Evolutionary conservation across 1,140 invertebrate species (phyloP).

Genomic region (Glossosoma conforme): DNA sequence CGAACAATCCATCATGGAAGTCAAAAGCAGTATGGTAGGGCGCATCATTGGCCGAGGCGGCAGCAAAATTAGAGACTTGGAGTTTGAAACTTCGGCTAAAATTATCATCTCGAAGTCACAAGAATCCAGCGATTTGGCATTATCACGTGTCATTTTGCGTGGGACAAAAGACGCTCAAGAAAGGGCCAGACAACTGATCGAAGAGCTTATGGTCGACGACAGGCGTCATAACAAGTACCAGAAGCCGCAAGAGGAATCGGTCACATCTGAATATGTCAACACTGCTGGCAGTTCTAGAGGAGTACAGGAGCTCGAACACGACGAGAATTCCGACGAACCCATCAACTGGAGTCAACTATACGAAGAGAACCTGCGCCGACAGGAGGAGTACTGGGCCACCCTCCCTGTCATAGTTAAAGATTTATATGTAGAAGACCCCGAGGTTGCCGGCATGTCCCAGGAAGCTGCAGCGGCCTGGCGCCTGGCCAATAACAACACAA

Average conservation of each 20-base stretch:
- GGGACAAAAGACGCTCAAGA: slow-evolving; percentile 50
- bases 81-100: slow-evolving; percentile 45
- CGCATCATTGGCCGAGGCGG: slow-evolving; percentile 62
- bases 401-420: slow-evolving; percentile 68
- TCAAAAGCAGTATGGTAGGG: slow-evolving; percentile 33
- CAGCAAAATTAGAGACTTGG: slow-evolving; percentile 67
- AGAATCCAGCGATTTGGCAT: slow-evolving; percentile 41
- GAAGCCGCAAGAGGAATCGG: no score
- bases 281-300: no score
- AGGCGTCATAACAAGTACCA: no score
- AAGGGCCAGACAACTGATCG: slow-evolving; percentile 53
- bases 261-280: no score
- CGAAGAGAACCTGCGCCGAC: slow-evolving; percentile 47
- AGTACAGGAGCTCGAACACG: slow-evolving; percentile 38
- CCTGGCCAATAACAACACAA: slow-evolving; percentile 65
- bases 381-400: slow-evolving; percentile 56
- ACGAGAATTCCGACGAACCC: slow-evolving; percentile 34
- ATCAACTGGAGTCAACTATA: slow-evolving; percentile 43
- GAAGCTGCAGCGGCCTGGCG: slow-evolving; percentile 60
- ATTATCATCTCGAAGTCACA: slow-evolving; percentile 43
- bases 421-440: slow-evolving; percentile 78
- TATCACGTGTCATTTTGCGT: slow-evolving; percentile 47
- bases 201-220: slow-evolving; percentile 36
- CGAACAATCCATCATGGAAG: slow-evolving; percentile 13
- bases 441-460: slow-evolving; percentile 59